Base-by-base conservation (phyloP, 1,140 invertebrate genomes). In the Bombus affinis region DNA sequence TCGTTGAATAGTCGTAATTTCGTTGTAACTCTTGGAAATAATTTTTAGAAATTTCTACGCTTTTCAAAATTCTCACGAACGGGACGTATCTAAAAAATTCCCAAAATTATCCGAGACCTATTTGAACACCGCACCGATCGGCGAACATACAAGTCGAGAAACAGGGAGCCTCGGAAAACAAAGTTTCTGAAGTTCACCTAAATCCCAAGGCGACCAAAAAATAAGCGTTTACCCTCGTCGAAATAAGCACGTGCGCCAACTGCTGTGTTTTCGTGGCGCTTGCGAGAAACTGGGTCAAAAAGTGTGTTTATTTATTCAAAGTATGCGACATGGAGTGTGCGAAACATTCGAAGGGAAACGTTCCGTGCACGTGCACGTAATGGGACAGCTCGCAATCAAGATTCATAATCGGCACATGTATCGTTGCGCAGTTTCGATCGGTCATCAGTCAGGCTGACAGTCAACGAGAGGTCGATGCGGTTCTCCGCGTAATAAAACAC, bases 401-500 rank as follows among this genome's bases (percentile, higher is more conserved):
- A 81, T 81, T 85, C 78, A 85, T 85, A 81, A 85, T 85, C 78
- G 79, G 57, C 83, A 44, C 75, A 44, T 84, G 82, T 84, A 84
- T 84, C 82, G 82, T 84, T 79, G 83, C 84, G 79, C 84, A 85
- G 84, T 81, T 85, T 81, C 78, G 84, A 89, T 89, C 84, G 88
- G 85, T 89, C 88, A 89, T 89, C 88, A 85, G 84, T 85, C 84
- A 85, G 79, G 28, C 35, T 81, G 84, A 85, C 84, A 81, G 78
- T 75, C 70, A 79, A 81, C 84, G 84, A 85, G 84, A 89, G 81
- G 88, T 89, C 88, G 88, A 83, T 82, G 87, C 87, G 84, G 84
- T 86, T 81, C 78, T 77, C 88, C 80, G 88, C 84, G 80, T 89
- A 83, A 89, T 89, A 89, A 89, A 89, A 89, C 88, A 83, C 87